Evolutionary conservation across 2,888 invertebrate species (phyloP).

Genomic region (Clunio marinus): DNA sequence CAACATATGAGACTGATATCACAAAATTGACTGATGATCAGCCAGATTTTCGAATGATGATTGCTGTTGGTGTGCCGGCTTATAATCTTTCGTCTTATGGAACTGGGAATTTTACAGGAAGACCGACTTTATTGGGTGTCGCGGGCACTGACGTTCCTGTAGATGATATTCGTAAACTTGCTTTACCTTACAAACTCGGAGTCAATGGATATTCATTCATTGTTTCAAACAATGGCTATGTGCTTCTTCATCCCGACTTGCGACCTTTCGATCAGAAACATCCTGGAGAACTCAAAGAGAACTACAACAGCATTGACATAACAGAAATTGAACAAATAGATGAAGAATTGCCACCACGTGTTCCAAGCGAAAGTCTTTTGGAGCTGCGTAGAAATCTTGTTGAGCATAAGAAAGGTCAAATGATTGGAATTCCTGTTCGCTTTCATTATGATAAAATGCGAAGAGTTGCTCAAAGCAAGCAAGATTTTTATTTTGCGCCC

Average conservation of each 20-base stretch:
- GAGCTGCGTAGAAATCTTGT: slow-evolving; percentile 63
- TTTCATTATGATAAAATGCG: slow-evolving; percentile 83
- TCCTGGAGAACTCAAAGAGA: slow-evolving; percentile 70
- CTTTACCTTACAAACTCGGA: slow-evolving; percentile 89
- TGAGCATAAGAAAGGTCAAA: slow-evolving; percentile 62
- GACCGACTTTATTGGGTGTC: slow-evolving; percentile 83
- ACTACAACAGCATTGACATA: slow-evolving; percentile 94
- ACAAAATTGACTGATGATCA: slow-evolving; percentile 39
- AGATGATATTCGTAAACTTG: slow-evolving; percentile 82
- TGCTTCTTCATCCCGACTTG: slow-evolving; percentile 90
- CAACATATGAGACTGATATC: slow-evolving; percentile 52
- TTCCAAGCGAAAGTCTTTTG: slow-evolving; percentile 57
- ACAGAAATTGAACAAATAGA: slow-evolving; percentile 89
- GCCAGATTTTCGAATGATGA: slow-evolving; percentile 62
- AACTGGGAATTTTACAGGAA: slow-evolving; percentile 15
- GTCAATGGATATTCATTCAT: slow-evolving; percentile 96
- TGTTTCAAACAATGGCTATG: slow-evolving; percentile 94
- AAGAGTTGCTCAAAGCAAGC: slow-evolving; percentile 72
- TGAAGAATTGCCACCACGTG: slow-evolving; percentile 61
- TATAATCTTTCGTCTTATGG: slow-evolving; percentile 58
- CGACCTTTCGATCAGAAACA: slow-evolving; percentile 62
- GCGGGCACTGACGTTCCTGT: slow-evolving; percentile 94
- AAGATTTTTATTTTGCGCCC: slow-evolving; percentile 79
- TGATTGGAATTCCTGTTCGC: slow-evolving; percentile 64
- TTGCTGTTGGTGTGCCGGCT: slow-evolving; percentile 89